Evolutionary conservation across 2,888 invertebrate species (phyloP), one percentile per base, ranked within the genome.

Genomic region (Macrosiphum euphorbiae): DNA sequence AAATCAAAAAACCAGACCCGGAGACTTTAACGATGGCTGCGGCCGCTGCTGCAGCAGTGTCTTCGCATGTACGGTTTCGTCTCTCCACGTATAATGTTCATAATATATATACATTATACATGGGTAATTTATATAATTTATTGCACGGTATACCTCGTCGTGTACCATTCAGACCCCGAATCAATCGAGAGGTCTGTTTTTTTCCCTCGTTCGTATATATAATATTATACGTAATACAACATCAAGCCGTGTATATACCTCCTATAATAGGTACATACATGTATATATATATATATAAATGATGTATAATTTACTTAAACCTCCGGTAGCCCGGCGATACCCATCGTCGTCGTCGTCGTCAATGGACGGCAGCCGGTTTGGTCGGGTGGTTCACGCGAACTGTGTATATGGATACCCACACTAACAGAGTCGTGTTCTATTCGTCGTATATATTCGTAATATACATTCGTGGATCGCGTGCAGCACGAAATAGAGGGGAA

Each of bases 11-110:
- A 55, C 78, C 78, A 92, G 41, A 92, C 55, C 3, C 20, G 67
- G 88, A 88, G 88, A 92, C 92, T 92, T 92, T 88, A 92, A 92
- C 88, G 92, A 92, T 44, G 11, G 92, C 3, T 78, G 20, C 16
- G 41, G 26, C 35, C 35, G 50, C 16, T 84, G 41, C 50, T 50
- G 90, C 26, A 55, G 28, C 78, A 78, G 26, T 41, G 52, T 55
- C 55, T 84, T 91, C 7, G 41, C 52, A 28, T 55, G 28, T 35
- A 50, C 50, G 20, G 35, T 35, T 78, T 35, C 13, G 35, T 41
- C 20, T 85, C 13, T 44, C 26, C 10, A 26, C 28, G 28, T 44
- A 44, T 44, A 26, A 85, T 85, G 28, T 78, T 35, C 35, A 24
- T 84, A 41, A 44, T 85, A 85, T 35, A 35, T 85, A 85, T 78